These are phyloP conservation scores for Calidris pygmaea DNA, from an alignment of 2,113 vertebrate genomes.

Conservation along the genomic window DNA sequence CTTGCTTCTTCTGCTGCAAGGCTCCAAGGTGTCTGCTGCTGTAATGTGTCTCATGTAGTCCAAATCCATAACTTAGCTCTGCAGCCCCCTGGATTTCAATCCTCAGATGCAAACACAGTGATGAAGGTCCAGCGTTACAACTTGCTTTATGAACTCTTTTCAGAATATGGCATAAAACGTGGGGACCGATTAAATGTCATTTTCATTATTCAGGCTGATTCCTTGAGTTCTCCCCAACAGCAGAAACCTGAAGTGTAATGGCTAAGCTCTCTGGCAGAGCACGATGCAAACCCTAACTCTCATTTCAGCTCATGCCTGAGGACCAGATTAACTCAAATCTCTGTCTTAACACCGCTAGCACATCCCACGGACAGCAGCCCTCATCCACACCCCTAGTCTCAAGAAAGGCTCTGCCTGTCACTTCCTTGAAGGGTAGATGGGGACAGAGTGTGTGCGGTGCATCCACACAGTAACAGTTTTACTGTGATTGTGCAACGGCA, in stretches of 20 bases:
- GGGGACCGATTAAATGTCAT: background rate
- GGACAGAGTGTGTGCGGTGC: background rate
- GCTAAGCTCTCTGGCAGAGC: background rate
- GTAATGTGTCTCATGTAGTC: background rate
- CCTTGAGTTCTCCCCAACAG: background rate
- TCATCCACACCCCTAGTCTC: background rate
- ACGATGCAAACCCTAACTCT: background rate
- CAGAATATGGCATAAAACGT: background rate
- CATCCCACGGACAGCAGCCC: background rate
- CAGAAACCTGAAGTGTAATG: background rate
- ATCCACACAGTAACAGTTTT: background rate
- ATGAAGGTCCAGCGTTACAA: background rate
- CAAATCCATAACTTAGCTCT: background rate
- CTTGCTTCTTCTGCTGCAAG: background rate
- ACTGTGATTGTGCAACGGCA: background rate
- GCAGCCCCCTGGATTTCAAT: background rate
- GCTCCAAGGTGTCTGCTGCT: background rate
- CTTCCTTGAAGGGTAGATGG: background rate
- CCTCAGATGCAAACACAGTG: background rate
- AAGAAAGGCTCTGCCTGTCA: background rate
- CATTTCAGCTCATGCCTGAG: background rate
- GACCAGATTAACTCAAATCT: background rate
- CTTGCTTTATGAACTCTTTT: background rate
- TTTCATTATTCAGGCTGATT: background rate
- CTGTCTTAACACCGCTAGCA: background rate